Evolutionary conservation across 2,113 vertebrate species (phyloP).

Genomic region (Oncorhynchus kisutch): DNA sequence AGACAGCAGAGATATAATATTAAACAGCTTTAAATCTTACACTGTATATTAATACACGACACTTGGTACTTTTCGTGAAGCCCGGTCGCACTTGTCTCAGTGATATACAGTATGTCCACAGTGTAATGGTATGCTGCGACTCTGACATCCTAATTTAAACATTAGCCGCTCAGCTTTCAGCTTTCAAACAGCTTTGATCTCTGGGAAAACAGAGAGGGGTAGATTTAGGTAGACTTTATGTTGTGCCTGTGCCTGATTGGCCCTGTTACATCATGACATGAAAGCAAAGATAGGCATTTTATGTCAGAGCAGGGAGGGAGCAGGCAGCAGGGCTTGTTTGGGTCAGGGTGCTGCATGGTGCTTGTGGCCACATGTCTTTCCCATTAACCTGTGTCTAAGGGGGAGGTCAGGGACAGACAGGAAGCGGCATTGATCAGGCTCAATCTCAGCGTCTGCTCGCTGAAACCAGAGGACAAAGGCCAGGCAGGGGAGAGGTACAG

Average conservation of each 20-base stretch:
- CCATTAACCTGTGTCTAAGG: conserved; percentile 9
- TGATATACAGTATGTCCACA: background rate
- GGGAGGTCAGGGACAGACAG: background rate
- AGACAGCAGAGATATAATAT: background rate
- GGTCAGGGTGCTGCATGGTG: background rate
- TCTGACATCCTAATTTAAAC: background rate
- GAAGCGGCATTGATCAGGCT: conserved; percentile 10
- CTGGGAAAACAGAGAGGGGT: background rate
- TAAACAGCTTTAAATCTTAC: background rate
- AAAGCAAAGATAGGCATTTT: background rate
- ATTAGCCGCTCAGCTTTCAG: background rate
- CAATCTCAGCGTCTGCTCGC: background rate
- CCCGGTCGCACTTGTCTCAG: background rate
- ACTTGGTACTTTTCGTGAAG: background rate
- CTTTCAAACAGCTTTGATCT: background rate
- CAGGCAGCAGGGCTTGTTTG: background rate
- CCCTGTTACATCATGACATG: background rate
- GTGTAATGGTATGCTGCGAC: background rate
- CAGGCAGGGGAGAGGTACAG: background rate
- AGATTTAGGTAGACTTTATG: background rate
- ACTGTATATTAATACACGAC: background rate
- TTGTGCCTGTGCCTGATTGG: background rate
- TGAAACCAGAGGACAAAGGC: conserved; percentile 1
- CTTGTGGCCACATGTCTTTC: conserved; percentile 8
- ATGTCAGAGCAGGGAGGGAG: background rate